Base-by-base conservation (phyloP, 1,140 invertebrate species). In the Bombus impatiens region DNA sequence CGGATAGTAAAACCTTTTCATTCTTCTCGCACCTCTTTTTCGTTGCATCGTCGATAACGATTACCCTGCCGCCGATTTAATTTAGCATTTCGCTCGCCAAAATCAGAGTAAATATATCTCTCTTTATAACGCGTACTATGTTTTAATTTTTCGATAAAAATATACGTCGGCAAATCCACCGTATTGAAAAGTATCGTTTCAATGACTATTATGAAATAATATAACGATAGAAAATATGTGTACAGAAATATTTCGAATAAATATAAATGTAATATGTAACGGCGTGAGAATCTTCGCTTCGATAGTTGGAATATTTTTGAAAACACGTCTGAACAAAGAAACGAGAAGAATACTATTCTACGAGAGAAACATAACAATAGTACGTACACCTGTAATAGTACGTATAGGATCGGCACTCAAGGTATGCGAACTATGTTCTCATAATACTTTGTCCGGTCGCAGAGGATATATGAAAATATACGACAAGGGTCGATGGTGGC, bases 381-480 rank as follows among this genome's bases (percentile, higher is more conserved):
- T 74, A 53, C 47, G 6, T 53, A 65, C 32, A 86, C 82, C 47
- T 57, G 79, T 67, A 72, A 85, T 70, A 85, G 57, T 87, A 87
- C 82, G 70, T 59, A 76, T 65, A 65, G 82, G 86, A 81, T 18
- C 67, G 91, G 87, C 82, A 92, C 90, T 92, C 90, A 92, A 95
- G 93, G 93, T 92, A 95, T 93, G 89, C 93, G 86, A 94, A 92
- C 92, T 92, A 95, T 94, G 94, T 95, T 95, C 94, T 95, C 94
- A 94, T 95, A 94, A 95, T 89, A 92, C 93, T 94, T 94, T 95
- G 93, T 94, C 92, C 90, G 42, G 86, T 89, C 84, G 86, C 53
- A 40, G 40, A 84, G 40, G n/a, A 86, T 67, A 74, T 89, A 89
- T 89, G 87, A 84, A 89, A 89, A 87, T 87, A 47, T 81, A 76